Evolutionary conservation across 2,113 vertebrate genomes (phyloP), one percentile per base, ranked within the genome.

Genomic region (Kryptolebias marmoratus): DNA sequence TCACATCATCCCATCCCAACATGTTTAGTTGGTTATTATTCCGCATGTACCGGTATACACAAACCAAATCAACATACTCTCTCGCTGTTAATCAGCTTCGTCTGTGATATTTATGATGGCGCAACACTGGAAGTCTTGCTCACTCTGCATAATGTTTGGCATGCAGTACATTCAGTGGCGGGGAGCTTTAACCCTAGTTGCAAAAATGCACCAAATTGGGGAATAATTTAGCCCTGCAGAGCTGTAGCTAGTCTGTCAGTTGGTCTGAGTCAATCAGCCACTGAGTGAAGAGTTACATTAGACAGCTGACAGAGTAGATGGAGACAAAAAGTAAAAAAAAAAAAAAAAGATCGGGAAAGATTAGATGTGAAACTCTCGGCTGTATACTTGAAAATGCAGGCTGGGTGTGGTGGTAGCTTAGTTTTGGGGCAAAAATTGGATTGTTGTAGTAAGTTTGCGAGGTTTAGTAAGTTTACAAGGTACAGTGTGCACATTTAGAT

Each of bases 51-150:
- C 64, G 32, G 49, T 31, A 75, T 84, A 72, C 44, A 62, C 55
- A 69, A 64, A 60, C 16, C 28, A 45, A 68, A n/a, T 50, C 66
- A n/a, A 63, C 14, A 5, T 45, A 55, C 10, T 30, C n/a, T 69
- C 47, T 45, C 16, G 3, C 28, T 73, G 56, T 76, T 80, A 73
- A 72, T 89, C 53, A 68, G 86, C 83, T 81, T 73, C 44, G 80
- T 75, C 52, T 30, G n/a, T 66, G 66, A 71, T 89, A 85, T 88
- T 75, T 83, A 85, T 79, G 68, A 75, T 31, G 68, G n/a, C 54
- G 66, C 85, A 59, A 75, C 67, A 62, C 64, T 77, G 75, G 83
- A 81, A 67, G 80, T 81, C 49, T 68, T 31, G 67, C 70, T 65
- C 27, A 50, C 15, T 60, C 70, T 68, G 75, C 52, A 64, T 56